These are phyloP conservation scores for Drosophila anceps DNA, from an alignment of 2,888 invertebrate species.

Conservation along the genomic window DNA sequence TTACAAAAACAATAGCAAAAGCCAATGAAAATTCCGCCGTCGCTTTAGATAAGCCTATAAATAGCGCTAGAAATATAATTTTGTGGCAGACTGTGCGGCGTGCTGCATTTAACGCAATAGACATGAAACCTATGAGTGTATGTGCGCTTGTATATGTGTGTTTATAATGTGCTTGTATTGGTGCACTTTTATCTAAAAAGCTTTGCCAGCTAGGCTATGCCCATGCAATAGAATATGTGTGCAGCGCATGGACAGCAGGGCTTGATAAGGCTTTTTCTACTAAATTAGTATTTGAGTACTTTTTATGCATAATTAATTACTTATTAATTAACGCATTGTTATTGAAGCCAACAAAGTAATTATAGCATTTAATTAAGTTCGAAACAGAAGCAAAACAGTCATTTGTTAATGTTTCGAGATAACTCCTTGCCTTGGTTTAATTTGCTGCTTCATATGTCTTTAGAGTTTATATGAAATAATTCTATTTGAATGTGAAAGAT, in stretches of 20 bases:
- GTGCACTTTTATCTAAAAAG: conserved; percentile 20
- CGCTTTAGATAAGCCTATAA: conserved; percentile 64
- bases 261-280: not conserved
- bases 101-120: conserved; percentile 35
- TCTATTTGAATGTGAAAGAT: too few relatives aligned
- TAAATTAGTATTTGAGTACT: not conserved
- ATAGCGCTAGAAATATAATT: conserved; percentile 29
- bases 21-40: conserved; percentile 64
- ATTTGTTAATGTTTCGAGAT: not conserved
- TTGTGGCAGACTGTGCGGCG: conserved; percentile 57
- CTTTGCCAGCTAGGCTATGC: conserved; percentile 1
- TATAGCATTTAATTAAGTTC: not conserved
- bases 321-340: conserved; percentile 8
- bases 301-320: conserved; percentile 11
- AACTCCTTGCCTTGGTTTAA: not conserved
- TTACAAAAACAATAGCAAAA: conserved; percentile 71
- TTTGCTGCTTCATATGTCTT: not conserved
- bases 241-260: not conserved
- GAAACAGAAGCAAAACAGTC: not conserved
- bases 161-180: not conserved
- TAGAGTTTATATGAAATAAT: not conserved
- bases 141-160: not conserved
- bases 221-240: conserved; percentile 9
- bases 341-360: conserved; percentile 6
- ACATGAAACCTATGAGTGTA: not conserved